phyloP scores from a whole-genome alignment of 92 coral and sea anemone genomes.

The Porites lobata region DNA sequence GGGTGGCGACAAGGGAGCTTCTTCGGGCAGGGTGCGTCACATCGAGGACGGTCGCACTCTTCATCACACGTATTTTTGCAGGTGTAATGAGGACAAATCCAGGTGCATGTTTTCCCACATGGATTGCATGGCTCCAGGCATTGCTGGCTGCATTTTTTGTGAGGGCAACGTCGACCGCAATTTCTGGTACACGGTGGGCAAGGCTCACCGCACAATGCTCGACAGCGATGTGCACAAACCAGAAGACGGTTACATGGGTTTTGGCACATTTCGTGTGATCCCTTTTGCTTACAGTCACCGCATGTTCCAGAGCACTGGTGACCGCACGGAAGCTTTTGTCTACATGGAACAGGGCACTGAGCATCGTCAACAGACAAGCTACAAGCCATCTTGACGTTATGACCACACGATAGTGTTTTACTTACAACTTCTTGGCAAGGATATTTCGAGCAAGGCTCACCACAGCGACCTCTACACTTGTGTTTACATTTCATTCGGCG shows the following conservation, averaged over 20 bases:
- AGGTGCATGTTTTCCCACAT: constrained; percentile 62
- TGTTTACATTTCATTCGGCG: constrained; percentile 55
- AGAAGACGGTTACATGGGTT: constrained; percentile 68
- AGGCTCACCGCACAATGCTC: constrained; percentile 68
- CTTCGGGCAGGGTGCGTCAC: constrained; percentile 63
- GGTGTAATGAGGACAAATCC: constrained; percentile 64
- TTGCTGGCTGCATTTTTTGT: constrained; percentile 45
- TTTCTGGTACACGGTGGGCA: constrained; percentile 81
- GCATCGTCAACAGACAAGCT: constrained; percentile 26
- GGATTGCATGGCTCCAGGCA: constrained; percentile 65
- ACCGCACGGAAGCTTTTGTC: constrained; percentile 67
- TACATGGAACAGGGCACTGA: constrained; percentile 63
- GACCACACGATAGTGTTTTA: constrained; percentile 75
- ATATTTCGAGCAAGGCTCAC: constrained; percentile 54
- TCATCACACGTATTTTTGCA: constrained; percentile 74
- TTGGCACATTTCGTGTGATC: constrained; percentile 61
- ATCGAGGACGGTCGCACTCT: constrained; percentile 58
- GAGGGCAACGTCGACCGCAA: constrained; percentile 72
- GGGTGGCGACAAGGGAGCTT: constrained; percentile 69
- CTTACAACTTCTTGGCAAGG: constrained; percentile 44
- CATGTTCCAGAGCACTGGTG: constrained; percentile 78
- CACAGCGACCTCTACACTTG: constrained; percentile 66
- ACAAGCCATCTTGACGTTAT: constrained; percentile 53
- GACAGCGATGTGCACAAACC: constrained; percentile 78
- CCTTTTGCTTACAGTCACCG: constrained; percentile 50